Conservation (phyloP, 2,888 invertebrate genomes). For the Girardia tigrina region DNA sequence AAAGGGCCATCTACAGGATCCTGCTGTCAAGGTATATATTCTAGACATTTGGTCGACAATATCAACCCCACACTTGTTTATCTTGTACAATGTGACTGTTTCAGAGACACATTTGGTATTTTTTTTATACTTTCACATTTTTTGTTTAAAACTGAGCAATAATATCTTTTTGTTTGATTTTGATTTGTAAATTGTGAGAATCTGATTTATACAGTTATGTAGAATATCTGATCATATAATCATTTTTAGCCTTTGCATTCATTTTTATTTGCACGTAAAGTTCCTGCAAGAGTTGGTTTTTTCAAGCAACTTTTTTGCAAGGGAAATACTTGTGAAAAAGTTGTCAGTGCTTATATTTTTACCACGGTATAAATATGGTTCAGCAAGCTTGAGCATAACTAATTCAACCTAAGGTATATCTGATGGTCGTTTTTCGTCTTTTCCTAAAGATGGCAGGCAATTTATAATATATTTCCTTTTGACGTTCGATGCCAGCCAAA, state of each 20-base stretch:
- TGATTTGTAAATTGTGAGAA: constrained; percentile 4
- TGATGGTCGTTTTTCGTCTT: constrained; percentile 6
- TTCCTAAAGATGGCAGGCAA: constrained; percentile 14
- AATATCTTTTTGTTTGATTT: not conserved
- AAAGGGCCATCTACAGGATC: not conserved
- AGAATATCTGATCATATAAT: constrained; percentile 5
- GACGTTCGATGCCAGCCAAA: constrained; percentile 6
- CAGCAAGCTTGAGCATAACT: not conserved
- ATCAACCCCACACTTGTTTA: not conserved
- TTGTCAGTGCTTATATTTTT: not conserved
- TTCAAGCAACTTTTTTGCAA: not conserved
- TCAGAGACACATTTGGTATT: not conserved
- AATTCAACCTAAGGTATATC: not conserved
- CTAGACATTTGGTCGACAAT: not conserved
- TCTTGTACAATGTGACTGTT: not conserved
- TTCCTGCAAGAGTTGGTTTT: not conserved
- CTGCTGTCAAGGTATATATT: not conserved
- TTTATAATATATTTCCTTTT: constrained; percentile 7
- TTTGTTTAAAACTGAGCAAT: not conserved
- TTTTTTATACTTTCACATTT: constrained; percentile 3
- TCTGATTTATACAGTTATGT: constrained; percentile 16
- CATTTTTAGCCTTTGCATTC: not conserved
- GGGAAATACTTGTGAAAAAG: not conserved
- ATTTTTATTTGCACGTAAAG: constrained; percentile 7
- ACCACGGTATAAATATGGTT: constrained; percentile 3